These are phyloP conservation scores for Nibea albiflora DNA, from an alignment of 2,113 vertebrate genomes.

Conservation along the genomic window DNA sequence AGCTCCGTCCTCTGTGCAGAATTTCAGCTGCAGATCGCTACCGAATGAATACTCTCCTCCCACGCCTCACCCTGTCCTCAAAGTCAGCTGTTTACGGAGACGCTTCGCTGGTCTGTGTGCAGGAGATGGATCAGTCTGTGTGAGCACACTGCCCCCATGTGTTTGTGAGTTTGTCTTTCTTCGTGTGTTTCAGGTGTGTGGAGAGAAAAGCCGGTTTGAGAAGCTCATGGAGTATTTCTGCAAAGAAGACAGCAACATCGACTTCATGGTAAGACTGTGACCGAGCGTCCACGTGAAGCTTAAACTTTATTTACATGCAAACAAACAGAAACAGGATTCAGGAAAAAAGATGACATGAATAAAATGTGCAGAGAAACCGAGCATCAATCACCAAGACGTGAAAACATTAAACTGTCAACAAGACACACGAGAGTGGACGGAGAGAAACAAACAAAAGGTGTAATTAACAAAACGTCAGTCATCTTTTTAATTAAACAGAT, in stretches of 20 bases:
- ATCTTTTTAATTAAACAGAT: neutral
- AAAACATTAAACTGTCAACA: no score
- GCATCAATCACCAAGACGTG: no score
- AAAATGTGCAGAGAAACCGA: no score
- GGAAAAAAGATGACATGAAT: no score
- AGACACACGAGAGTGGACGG: no score
- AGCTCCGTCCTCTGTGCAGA: neutral
- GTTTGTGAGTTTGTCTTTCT: constrained; percentile 8
- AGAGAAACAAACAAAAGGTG: neutral
- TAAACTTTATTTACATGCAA: no score
- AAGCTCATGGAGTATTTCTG: constrained; percentile 95
- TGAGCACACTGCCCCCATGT: constrained; percentile 68
- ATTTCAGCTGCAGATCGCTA: no score
- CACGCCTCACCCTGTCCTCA: no score
- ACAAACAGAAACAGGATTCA: no score
- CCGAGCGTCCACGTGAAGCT: neutral
- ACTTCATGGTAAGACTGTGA: constrained; percentile 91
- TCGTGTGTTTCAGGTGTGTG: constrained; percentile 80
- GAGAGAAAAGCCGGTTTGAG: constrained; percentile 88
- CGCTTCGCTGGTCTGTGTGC: no score
- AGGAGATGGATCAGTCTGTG: neutral
- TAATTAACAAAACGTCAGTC: neutral
- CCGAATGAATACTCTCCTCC: no score
- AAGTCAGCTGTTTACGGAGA: no score
- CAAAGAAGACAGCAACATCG: constrained; percentile 92